phyloP scores from a whole-genome alignment of 92 coral and sea anemone genomes.

The Bergia puertoricense region DNA sequence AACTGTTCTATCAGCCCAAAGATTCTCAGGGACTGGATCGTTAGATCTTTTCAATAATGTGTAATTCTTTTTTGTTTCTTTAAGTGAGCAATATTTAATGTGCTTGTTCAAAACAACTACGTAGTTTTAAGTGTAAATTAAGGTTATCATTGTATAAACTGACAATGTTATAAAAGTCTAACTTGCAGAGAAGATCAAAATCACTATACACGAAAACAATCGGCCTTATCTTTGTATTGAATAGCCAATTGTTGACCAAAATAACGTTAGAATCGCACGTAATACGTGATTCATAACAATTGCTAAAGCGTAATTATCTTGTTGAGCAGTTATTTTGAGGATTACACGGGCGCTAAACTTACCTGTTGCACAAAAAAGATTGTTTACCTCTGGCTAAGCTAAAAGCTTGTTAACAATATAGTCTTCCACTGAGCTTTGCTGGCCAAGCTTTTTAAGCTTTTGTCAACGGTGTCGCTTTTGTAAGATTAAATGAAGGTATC shows the following conservation, averaged over 20 bases:
- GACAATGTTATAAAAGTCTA: not conserved
- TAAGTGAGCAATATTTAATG: not conserved
- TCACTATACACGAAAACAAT: not conserved
- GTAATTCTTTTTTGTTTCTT: no score
- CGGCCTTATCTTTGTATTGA: not conserved
- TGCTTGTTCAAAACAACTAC: not conserved
- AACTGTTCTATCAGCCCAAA: no score
- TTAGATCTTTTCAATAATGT: no score
- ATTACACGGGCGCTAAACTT: not conserved
- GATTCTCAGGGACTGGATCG: no score
- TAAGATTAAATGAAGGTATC: no score
- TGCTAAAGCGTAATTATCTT: not conserved
- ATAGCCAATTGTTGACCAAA: not conserved
- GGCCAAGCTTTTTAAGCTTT: no score
- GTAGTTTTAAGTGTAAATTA: no score
- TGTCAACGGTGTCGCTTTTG: no score
- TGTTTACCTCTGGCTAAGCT: not conserved
- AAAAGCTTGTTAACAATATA: not conserved
- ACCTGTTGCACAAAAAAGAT: not conserved
- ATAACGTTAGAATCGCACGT: not conserved
- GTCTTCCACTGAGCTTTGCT: not conserved
- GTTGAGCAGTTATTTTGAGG: no score
- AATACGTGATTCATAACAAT: not conserved
- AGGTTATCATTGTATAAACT: no score
- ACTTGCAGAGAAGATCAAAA: not conserved